A percentile compares a stretch with the other conserved stretches of the same genome.
These are phyloP conservation scores for Crypturellus tataupa DNA, from an alignment of 2,797 vertebrate species.

Conservation along the genomic window DNA sequence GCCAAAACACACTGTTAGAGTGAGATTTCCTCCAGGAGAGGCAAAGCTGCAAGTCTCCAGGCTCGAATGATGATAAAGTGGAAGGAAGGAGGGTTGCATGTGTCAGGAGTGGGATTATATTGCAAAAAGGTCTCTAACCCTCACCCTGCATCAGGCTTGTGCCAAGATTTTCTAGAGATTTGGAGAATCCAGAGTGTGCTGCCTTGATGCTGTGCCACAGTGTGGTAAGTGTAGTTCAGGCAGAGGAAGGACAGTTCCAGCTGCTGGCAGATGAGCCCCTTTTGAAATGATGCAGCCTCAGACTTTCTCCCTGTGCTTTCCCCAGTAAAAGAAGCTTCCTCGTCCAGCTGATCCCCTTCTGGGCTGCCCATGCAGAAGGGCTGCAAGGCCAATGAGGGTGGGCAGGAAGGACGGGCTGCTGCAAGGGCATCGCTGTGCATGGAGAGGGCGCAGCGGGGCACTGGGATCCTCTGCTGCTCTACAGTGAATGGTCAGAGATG, in stretches of 20 bases:
- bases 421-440: neutral
- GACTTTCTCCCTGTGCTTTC: neutral
- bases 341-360: neutral
- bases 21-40: slow-evolving; percentile 18
- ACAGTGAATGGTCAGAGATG: neutral
- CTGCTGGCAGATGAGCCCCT: neutral
- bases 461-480: too few relatives aligned
- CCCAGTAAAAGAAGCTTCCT: neutral
- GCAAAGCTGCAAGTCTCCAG: neutral
- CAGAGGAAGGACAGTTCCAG: neutral
- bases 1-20: slow-evolving; percentile 45
- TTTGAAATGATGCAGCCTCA: neutral
- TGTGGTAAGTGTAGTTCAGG: too few relatives aligned
- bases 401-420: neutral
- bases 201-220: neutral
- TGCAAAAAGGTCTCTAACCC: neutral
- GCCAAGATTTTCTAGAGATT: neutral
- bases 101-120: neutral
- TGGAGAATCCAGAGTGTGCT: fast-evolving
- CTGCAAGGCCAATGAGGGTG: neutral
- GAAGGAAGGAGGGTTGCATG: neutral
- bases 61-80: neutral
- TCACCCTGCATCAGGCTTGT: neutral
- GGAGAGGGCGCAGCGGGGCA: neutral
- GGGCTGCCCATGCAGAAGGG: neutral